Evolutionary conservation across 2,888 invertebrate species (phyloP).

Genomic region (Leptopilina drosophilae): DNA sequence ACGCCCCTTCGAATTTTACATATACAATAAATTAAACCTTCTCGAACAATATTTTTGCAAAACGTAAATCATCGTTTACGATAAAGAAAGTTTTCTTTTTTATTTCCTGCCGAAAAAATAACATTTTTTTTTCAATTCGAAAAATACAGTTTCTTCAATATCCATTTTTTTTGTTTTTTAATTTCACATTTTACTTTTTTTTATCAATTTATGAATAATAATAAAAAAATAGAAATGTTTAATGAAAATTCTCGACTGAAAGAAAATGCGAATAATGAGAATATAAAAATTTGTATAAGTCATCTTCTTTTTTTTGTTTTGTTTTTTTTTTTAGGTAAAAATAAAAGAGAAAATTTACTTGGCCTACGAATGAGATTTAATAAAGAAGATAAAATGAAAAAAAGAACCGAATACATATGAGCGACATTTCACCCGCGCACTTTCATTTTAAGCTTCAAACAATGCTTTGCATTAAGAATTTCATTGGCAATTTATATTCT

Average conservation of each 20-base stretch:
- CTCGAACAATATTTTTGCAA: background rate
- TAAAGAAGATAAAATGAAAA: slow-evolving; percentile 10
- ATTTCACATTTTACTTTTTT: no score
- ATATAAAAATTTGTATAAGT: background rate
- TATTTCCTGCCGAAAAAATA: slow-evolving; percentile 17
- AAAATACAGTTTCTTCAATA: no score
- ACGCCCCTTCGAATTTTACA: background rate
- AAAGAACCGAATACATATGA: background rate
- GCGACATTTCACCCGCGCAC: background rate
- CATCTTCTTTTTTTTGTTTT: slow-evolving; percentile 2
- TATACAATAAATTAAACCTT: background rate
- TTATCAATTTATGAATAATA: no score
- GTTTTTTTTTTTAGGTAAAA: background rate
- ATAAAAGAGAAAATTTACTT: background rate
- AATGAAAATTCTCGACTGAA: no score
- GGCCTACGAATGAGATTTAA: slow-evolving; percentile 10
- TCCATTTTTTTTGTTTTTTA: no score
- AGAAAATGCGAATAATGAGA: background rate
- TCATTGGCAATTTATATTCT: background rate
- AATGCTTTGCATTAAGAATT: slow-evolving; percentile 8
- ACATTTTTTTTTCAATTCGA: no score
- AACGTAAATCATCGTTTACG: background rate
- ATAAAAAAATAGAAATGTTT: no score
- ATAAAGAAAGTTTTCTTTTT: background rate
- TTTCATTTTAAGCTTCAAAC: slow-evolving; percentile 12